Evolutionary conservation across 2,113 vertebrate species (phyloP), one percentile per base, ranked within the genome.

Genomic region (Cathartes aura): DNA sequence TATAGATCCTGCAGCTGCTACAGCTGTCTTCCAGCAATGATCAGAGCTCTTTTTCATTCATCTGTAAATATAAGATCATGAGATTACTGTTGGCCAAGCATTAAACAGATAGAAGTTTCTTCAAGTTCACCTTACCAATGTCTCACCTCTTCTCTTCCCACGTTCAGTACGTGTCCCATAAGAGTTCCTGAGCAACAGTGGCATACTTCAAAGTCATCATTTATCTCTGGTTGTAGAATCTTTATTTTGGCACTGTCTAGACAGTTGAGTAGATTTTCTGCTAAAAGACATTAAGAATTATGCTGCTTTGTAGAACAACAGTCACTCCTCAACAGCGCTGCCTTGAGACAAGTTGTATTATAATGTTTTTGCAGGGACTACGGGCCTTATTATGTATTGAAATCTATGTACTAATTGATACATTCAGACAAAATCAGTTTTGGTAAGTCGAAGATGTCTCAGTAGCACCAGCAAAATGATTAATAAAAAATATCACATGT

Each of bases 141-240:
- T 56, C 27, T 38, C 13, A 42, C 72, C 27, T 78, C n/a, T 74
- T 74, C 56, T 19, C 17, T 63, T 75, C 30, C 29, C 2, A 2
- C 15, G 15, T 66, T 73, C 43, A 20, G 15, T 20, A n/a, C 3
- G 0, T 42, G 29, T 19, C 34, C 38, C 1, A 0, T 42, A 67
- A 55, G 29, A 36, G 17, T 27, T 70, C 19, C 47, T 64, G 66
- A 55, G 20, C 55, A 85, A 38, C n/a, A 83, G 40, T 15, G 26
- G 8, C 26, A 11, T 43, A 17, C 7, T 83, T 76, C 30, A 76
- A 19, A 38, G 23, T 34, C 52, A 36, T 47, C 0, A 0, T 63
- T 84, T 68, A 22, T 67, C 55, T 67, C 18, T 85, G 11, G 0
- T 22, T 89, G 43, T 34, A 50, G 21, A 78, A 78, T 72, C 52